Evolutionary conservation across 2,113 vertebrate species (phyloP), one percentile per base, ranked within the genome.

Genomic region (Poicephalus gulielmi): DNA sequence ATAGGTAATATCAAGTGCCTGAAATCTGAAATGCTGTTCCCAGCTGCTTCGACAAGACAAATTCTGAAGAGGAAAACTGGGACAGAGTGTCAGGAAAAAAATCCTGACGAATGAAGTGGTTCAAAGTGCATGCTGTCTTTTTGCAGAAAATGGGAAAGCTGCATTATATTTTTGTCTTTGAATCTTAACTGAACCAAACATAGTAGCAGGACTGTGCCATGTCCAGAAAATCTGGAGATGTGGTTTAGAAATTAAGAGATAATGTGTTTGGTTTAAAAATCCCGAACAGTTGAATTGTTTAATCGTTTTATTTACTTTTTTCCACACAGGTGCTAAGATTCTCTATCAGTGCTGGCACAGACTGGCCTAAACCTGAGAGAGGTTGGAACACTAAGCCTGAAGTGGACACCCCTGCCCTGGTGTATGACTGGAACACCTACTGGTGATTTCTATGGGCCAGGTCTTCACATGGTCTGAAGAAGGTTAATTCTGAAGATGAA

Each of bases 11-110:
- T n/a, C 49, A 94, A 96, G 44, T 89, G 64, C 50, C 50, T 88
- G 39, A 83, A 88, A 83, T 60, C 60, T 71, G 50, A 95, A 97
- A 90, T 81, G 68, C 67, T 30, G 20, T 41, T 95, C 55, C 64
- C 47, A 85, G 10, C 27, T 90, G 31, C 62, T 76, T 60, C 87
- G 62, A 91, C 13, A 85, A 77, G 62, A 84, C 68, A 96, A 92
- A 84, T 47, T 44, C 31, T 52, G 70, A 90, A 90, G 64, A 64
- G 73, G 47, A 92, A 88, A 85, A 74, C 37, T 39, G 68, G 30
- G 28, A 18, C 55, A 73, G 55, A 59, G 68, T 74, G 67, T 85
- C 79, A 83, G 59, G 35, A 71, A 90, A 84, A 94, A 46, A 15
- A 89, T 67, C 35, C 59, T n/a, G 44, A 86, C 69, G 73, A 83